These are phyloP conservation scores for Elaphurus davidianus DNA, from an alignment of 2,113 vertebrate species.

Conservation along the genomic window DNA sequence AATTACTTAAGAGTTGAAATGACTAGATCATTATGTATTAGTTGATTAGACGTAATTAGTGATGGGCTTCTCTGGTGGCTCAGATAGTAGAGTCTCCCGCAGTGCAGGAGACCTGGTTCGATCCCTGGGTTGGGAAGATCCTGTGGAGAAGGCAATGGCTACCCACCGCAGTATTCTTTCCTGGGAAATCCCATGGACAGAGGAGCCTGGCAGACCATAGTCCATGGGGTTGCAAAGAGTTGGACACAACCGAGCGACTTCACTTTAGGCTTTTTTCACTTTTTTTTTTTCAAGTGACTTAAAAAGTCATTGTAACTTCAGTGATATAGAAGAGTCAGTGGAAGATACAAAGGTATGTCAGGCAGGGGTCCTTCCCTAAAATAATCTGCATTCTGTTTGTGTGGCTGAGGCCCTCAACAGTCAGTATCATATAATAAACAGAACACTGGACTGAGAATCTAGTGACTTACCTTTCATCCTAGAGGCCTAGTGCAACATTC, in stretches of 20 bases:
- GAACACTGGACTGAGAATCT: not conserved
- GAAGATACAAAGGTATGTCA: not conserved
- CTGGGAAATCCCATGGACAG: not conserved
- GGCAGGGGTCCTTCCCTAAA: not conserved
- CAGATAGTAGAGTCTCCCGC: not conserved
- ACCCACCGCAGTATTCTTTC: not conserved
- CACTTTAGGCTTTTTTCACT: not conserved
- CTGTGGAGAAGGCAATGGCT: not conserved
- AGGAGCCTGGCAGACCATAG: not conserved
- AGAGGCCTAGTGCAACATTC: not conserved
- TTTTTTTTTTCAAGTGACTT: not conserved
- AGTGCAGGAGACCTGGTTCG: not conserved
- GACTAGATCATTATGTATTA: not conserved
- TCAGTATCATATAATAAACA: not conserved
- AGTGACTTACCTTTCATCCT: not conserved
- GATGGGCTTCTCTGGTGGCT: not conserved
- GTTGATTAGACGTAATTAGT: not conserved
- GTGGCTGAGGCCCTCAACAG: not conserved
- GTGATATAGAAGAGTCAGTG: not conserved
- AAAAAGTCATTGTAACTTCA: not conserved
- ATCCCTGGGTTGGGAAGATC: not conserved
- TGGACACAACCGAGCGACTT: not conserved
- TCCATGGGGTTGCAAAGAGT: not conserved
- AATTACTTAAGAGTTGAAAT: constrained; percentile 16
- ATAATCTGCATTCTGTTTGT: not conserved